Percentiles rank a stretch among this genome's conserved stretches.
These are phyloP conservation scores for Halictus ligatus DNA, from an alignment of 2,888 invertebrate genomes.

Conservation along the genomic window DNA sequence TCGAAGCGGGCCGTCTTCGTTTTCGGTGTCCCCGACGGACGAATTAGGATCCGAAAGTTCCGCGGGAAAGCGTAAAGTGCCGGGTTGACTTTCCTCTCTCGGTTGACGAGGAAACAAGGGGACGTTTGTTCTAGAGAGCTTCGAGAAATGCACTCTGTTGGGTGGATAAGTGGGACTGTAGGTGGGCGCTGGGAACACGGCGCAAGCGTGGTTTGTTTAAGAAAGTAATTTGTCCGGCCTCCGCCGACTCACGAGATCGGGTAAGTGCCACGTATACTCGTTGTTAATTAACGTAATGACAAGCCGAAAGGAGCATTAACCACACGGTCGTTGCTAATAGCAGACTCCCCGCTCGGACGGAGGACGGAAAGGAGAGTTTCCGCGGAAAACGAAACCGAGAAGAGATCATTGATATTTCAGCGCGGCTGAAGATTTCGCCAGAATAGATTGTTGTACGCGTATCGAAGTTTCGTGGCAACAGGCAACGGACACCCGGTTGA, in stretches of 20 bases:
- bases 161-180: conserved; percentile 32
- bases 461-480: not conserved
- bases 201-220: conserved; percentile 7
- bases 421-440: not conserved
- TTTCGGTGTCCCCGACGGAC: not conserved
- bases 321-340: not conserved
- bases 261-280: not conserved
- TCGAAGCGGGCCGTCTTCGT: not conserved
- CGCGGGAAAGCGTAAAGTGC: conserved; percentile 29
- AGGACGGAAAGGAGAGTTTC: conserved; percentile 13
- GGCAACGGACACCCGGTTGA: conserved; percentile 1
- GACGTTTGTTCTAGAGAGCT: conserved; percentile 23
- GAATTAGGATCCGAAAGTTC: conserved; percentile 28
- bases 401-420: not conserved
- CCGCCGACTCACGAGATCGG: not conserved
- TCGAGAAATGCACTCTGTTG: conserved; percentile 24
- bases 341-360: not conserved
- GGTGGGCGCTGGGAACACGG: not conserved
- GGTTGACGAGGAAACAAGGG: conserved; percentile 28
- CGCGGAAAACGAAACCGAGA: conserved; percentile 36
- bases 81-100: conserved; percentile 21
- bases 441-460: not conserved
- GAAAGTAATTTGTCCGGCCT: conserved; percentile 24
- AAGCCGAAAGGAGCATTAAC: conserved; percentile 1
- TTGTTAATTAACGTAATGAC: conserved; percentile 12